These are phyloP conservation scores for Cebidichthys violaceus DNA, from an alignment of 2,113 vertebrate species.

Conservation along the genomic window DNA sequence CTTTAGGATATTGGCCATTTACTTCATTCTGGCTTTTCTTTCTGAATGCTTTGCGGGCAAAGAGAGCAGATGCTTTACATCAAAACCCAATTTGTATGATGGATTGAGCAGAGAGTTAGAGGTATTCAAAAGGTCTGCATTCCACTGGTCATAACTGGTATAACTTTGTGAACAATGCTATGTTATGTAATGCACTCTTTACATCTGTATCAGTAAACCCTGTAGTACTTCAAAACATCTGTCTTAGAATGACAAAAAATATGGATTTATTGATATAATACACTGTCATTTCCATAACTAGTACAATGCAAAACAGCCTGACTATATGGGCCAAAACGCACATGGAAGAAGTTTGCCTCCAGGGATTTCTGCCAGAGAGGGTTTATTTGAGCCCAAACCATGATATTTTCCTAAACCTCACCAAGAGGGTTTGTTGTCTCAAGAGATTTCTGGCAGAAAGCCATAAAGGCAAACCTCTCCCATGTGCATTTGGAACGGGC, in stretches of 20 bases:
- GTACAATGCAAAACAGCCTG: neutral
- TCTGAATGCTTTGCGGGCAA: neutral
- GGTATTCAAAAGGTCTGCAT: slow-evolving; percentile 6
- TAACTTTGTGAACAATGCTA: slow-evolving; percentile 18
- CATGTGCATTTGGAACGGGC: neutral
- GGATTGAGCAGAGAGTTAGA: neutral
- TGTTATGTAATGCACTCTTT: slow-evolving; percentile 1
- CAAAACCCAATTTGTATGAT: slow-evolving; percentile 10
- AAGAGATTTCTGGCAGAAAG: neutral
- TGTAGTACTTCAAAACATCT: neutral
- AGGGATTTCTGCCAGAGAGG: neutral
- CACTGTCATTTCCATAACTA: neutral
- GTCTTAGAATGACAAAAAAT: neutral
- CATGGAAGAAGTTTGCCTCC: neutral
- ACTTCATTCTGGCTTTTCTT: neutral
- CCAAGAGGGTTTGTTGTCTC: neutral
- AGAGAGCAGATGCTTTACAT: slow-evolving; percentile 23
- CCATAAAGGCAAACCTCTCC: neutral
- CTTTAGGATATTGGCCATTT: slow-evolving; percentile 5
- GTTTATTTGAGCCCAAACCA: neutral
- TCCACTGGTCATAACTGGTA: slow-evolving; percentile 17
- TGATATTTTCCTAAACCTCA: neutral
- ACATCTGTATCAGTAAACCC: neutral
- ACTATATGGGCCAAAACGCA: neutral
- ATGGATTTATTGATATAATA: slow-evolving; percentile 6